These are phyloP conservation scores for Miltochrista miniata DNA, from an alignment of 2,888 invertebrate genomes.

Conservation along the genomic window DNA sequence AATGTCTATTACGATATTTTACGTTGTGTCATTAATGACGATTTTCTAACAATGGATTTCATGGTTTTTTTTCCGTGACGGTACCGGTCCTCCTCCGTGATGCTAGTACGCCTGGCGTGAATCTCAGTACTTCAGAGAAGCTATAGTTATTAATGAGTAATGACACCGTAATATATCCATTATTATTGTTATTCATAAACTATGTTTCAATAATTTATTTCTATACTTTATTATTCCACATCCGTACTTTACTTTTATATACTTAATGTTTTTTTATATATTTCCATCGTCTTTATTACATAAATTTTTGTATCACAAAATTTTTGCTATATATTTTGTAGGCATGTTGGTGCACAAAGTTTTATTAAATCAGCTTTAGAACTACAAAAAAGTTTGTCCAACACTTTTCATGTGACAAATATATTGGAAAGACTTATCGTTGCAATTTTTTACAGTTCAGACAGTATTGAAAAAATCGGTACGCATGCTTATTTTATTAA, in stretches of 20 bases:
- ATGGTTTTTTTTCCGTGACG: slow-evolving; percentile 69
- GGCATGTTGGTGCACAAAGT: slow-evolving; percentile 71
- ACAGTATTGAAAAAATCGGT: slow-evolving; percentile 70
- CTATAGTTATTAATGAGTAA: slow-evolving; percentile 95
- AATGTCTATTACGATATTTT: slow-evolving; percentile 2
- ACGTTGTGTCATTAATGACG: slow-evolving; percentile 22
- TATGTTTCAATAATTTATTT: slow-evolving; percentile 66
- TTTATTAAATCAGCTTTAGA: slow-evolving; percentile 57
- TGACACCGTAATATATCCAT: slow-evolving; percentile 81
- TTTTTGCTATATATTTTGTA: slow-evolving; percentile 58
- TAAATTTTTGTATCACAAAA: slow-evolving; percentile 48
- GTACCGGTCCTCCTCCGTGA: slow-evolving; percentile 51
- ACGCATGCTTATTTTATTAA: slow-evolving; percentile 64
- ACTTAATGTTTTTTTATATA: slow-evolving; percentile 35
- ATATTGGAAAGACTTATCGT: slow-evolving; percentile 44
- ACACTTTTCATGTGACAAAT: slow-evolving; percentile 38
- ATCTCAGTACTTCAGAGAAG: slow-evolving; percentile 98
- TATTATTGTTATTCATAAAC: slow-evolving; percentile 78
- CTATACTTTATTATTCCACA: slow-evolving; percentile 62
- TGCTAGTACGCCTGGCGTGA: slow-evolving; percentile 95
- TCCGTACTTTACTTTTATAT: slow-evolving; percentile 51
- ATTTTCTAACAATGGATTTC: slow-evolving; percentile 66
- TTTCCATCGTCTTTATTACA: slow-evolving; percentile 42
- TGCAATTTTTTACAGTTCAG: slow-evolving; percentile 65
- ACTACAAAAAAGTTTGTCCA: slow-evolving; percentile 41